Evolutionary conservation across 2,113 vertebrate species (phyloP), one percentile per base, ranked within the genome.

Genomic region (Morone chrysops): DNA sequence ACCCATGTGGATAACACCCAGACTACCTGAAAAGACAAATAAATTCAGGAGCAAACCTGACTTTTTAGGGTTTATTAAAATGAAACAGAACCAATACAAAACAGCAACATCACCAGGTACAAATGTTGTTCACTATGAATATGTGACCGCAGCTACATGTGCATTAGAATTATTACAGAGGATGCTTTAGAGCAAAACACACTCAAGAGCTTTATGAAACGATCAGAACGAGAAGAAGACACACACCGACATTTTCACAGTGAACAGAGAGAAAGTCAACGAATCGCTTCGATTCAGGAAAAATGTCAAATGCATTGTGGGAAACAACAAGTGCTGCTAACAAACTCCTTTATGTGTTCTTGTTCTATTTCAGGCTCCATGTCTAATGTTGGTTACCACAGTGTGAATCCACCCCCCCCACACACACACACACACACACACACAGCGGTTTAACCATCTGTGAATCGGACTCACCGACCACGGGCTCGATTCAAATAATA

Each of bases 381-480:
- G 25, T 57, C 20, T 63, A 11, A 40, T 63, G 48, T 36, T 75
- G 1, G 41, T 82, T 54, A 45, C 8, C 16, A 51, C 31, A 17
- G 5, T 60, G 45, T 13, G 0, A 48, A 18, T 22, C 22, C 59
- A 14, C 17, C 3, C 3, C 2, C 2, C 31, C 2, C 31, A 31
- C 31, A 31, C 31, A 31, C 31, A 31, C 31, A 31, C 31, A 31
- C 31, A 31, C 31, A 31, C 31, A 31, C 31, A 12, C 0, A 63
- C 9, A 22, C 13, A 6, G 9, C 8, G 45, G 40, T 50, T 67
- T 63, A 80, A 80, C 76, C 12, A 6, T 75, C 40, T 59, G 43
- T n/a, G 79, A 22, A 60, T 80, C 53, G 50, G 80, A 83, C 83
- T 83, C 78, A 80, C 75, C 82, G 73, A 25, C 13, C 63, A 48